Evolutionary conservation across 2,797 vertebrate species (phyloP).

Genomic region (Scarus forsteni): DNA sequence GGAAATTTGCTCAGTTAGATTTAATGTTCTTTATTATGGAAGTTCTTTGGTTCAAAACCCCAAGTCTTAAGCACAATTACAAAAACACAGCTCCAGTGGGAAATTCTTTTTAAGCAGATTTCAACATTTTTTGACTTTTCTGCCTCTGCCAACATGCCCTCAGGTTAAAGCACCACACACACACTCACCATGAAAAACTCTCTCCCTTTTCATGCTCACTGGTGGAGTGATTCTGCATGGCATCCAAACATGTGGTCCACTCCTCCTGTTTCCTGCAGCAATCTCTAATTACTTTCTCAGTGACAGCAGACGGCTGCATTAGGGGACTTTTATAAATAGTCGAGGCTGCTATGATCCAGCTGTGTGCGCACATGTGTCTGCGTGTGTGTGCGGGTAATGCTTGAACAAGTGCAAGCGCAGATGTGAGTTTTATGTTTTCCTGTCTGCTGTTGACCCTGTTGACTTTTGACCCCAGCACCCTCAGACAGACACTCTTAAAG

Average conservation of each 20-base stretch:
- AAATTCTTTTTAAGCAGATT: neutral
- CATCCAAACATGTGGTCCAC: slow-evolving; percentile 16
- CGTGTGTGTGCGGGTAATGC: slow-evolving; percentile 20
- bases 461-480: slow-evolving; percentile 58
- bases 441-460: slow-evolving; percentile 50
- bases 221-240: slow-evolving; percentile 1
- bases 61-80: no score
- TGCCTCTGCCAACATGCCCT: slow-evolving; percentile 3
- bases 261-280: slow-evolving; percentile 39
- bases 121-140: neutral
- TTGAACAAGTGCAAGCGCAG: slow-evolving; percentile 60
- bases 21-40: no score
- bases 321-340: slow-evolving; percentile 3
- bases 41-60: no score
- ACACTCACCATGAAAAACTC: slow-evolving; percentile 26
- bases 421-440: slow-evolving; percentile 68
- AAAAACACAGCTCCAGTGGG: no score
- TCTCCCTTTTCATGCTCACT: slow-evolving; percentile 7
- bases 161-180: slow-evolving; percentile 8
- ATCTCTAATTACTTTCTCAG: slow-evolving; percentile 58
- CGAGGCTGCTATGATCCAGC: slow-evolving; percentile 30
- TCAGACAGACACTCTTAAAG: slow-evolving; percentile 45
- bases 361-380: slow-evolving; percentile 18
- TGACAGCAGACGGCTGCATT: slow-evolving; percentile 40
- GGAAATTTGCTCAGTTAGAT: no score